A percentile compares a stretch with the other conserved stretches of the same genome.
Conservation (phyloP, 2,888 invertebrate genomes). For the Autographa gamma region DNA sequence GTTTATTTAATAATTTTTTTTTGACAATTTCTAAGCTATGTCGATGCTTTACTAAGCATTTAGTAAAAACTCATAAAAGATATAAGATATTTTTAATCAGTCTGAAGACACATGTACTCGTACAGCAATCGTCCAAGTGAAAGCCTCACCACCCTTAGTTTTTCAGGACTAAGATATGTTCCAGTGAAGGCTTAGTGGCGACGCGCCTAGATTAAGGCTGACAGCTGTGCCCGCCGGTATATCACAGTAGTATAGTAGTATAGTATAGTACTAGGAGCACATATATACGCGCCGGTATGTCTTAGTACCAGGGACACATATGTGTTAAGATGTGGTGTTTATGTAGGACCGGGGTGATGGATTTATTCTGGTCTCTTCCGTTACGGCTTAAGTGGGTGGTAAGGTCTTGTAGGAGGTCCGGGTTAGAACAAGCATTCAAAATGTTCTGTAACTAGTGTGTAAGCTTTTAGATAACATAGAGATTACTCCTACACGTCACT, state of each 20-base stretch:
- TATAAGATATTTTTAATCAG: too few species aligned
- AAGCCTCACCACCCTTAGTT: neutral
- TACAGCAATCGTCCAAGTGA: constrained; percentile 11
- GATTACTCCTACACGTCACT: too few species aligned
- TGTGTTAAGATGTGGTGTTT: neutral
- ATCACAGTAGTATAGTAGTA: neutral
- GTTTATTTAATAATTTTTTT: too few species aligned
- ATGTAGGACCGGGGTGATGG: neutral
- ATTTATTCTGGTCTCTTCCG: neutral
- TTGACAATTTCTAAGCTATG: too few species aligned
- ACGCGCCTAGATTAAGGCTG: constrained; percentile 7
- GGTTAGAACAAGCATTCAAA: neutral
- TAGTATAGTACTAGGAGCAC: neutral
- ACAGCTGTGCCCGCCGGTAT: neutral
- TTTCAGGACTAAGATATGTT: constrained; percentile 13
- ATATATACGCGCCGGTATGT: neutral
- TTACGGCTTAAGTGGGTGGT: neutral
- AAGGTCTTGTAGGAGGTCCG: neutral
- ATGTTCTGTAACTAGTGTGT: too few species aligned
- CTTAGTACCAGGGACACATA: neutral
- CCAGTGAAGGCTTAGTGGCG: neutral
- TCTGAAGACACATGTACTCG: neutral
- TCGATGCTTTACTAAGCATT: too few species aligned
- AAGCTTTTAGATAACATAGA: too few species aligned
- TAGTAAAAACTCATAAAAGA: too few species aligned